These are phyloP conservation scores for Diogma glabrata DNA, from an alignment of 2,888 invertebrate species.

Conservation along the genomic window DNA sequence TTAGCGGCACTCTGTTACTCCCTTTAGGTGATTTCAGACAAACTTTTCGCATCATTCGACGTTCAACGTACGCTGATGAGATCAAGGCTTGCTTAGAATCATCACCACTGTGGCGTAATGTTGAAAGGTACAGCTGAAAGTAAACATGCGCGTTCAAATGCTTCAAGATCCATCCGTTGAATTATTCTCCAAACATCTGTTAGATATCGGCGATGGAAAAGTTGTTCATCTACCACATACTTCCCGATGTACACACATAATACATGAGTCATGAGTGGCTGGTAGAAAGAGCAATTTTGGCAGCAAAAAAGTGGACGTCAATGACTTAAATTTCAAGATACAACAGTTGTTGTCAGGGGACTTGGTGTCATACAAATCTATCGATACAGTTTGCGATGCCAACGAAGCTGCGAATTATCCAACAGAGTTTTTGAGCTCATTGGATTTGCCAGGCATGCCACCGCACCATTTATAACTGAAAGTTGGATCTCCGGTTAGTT, in stretches of 20 bases:
- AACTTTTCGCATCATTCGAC: background rate
- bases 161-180: too few species aligned
- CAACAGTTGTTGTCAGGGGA: background rate
- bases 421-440: background rate
- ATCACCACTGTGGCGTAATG: background rate
- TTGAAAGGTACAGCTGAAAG: slow-evolving; percentile 12
- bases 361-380: background rate
- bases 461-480: background rate
- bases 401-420: background rate
- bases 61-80: background rate
- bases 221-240: background rate
- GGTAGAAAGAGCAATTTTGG: background rate
- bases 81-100: background rate
- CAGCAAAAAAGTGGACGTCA: background rate
- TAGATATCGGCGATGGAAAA: background rate
- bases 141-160: too few species aligned
- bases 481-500: background rate
- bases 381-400: background rate
- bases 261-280: slow-evolving; percentile 15
- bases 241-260: slow-evolving; percentile 14
- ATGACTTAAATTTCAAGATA: background rate
- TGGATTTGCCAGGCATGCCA: background rate
- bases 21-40: too few species aligned
- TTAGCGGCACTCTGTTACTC: background rate
- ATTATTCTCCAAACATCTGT: too few species aligned